Conservation (phyloP, 1,140 invertebrate species). For the Harpegnathos saltator region DNA sequence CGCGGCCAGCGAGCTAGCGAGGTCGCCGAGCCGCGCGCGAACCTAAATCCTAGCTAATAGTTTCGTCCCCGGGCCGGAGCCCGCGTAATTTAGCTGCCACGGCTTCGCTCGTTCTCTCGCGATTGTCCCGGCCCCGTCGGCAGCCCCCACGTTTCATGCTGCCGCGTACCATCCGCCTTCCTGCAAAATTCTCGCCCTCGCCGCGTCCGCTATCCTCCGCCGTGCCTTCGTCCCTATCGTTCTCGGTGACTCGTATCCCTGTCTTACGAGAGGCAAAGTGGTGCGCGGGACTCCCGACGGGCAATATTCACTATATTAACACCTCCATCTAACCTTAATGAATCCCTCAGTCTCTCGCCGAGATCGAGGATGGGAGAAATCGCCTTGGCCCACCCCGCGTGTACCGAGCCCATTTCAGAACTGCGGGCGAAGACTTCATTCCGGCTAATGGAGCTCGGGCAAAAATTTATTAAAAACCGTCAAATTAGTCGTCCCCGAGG, state of each 20-base stretch:
- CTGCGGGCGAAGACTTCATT: too few relatives aligned
- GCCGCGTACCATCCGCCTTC: constrained; percentile 3
- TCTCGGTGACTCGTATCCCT: constrained; percentile 67
- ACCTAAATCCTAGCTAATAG: constrained; percentile 80
- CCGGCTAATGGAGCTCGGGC: too few relatives aligned
- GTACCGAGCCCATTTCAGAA: background rate
- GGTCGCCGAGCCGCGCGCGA: constrained; percentile 36
- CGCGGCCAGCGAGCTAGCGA: constrained; percentile 27
- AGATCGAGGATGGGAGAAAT: constrained; percentile 63
- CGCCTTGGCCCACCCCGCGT: constrained; percentile 12
- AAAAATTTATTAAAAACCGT: background rate
- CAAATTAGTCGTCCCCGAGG: too few relatives aligned
- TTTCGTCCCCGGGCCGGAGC: constrained; percentile 69
- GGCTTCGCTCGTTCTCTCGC: constrained; percentile 60
- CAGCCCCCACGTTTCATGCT: constrained; percentile 34
- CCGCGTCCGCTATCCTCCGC: constrained; percentile 13
- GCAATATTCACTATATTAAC: constrained; percentile 83
- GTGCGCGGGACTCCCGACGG: constrained; percentile 68
- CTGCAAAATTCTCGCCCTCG: constrained; percentile 13
- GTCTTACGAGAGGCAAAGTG: constrained; percentile 75
- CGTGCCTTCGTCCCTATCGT: constrained; percentile 21
- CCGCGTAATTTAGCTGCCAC: constrained; percentile 79
- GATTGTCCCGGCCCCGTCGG: constrained; percentile 17
- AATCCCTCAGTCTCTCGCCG: constrained; percentile 76
- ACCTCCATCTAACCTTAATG: constrained; percentile 82